Conservation (phyloP, 1,140 invertebrate genomes). For the Hylaeus anthracinus region DNA sequence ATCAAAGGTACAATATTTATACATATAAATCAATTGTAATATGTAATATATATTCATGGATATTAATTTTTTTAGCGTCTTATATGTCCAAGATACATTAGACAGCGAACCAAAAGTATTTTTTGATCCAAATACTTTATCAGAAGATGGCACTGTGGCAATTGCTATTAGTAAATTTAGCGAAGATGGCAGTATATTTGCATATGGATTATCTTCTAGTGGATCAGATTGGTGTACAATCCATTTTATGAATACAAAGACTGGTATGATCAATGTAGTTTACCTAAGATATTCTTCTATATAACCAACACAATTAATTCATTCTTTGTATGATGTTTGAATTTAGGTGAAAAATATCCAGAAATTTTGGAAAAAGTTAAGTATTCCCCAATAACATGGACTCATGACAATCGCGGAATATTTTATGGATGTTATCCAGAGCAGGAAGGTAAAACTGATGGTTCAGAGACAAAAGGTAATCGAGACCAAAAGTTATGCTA, state of each 20-base stretch:
- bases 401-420: conserved; percentile 95
- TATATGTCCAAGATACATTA: conserved; percentile 94
- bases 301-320: background rate
- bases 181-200: conserved; percentile 93
- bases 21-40: background rate
- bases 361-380: conserved; percentile 96
- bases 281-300: background rate
- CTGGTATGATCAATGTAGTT: conserved; percentile 80
- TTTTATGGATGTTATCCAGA: conserved; percentile 95
- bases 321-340: conserved; percentile 30
- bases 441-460: conserved; percentile 90
- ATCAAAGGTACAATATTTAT: conserved; percentile 88
- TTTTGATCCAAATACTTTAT: conserved; percentile 96
- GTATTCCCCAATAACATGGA: conserved; percentile 95
- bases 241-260: conserved; percentile 89
- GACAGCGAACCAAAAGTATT: conserved; percentile 92
- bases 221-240: conserved; percentile 98
- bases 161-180: conserved; percentile 91
- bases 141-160: conserved; percentile 96
- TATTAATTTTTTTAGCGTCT: conserved; percentile 85
- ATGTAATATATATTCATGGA: background rate
- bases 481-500: conserved; percentile 97
- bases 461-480: conserved; percentile 93
- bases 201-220: conserved; percentile 94
- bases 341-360: conserved; percentile 89